phyloP scores from a whole-genome alignment of 2,797 vertebrate species.

The Novumbra hubbsi region DNA sequence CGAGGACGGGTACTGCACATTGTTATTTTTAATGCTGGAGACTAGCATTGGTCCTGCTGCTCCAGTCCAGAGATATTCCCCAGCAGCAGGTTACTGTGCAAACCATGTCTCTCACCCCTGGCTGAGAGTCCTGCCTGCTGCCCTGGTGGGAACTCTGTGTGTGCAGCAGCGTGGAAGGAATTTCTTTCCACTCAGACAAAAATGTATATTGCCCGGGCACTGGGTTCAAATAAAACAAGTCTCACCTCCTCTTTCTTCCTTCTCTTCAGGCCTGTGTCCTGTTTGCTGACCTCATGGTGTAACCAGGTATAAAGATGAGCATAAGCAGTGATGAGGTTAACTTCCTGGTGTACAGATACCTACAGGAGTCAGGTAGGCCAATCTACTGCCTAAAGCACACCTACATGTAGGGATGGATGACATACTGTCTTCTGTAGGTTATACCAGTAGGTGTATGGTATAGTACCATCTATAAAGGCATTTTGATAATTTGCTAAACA shows the following conservation, averaged over 20 bases:
- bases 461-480: too few relatives aligned
- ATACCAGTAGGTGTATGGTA: too few relatives aligned
- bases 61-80: background rate
- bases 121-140: background rate
- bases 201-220: too few relatives aligned
- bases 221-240: background rate
- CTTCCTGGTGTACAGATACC: slow-evolving; percentile 99
- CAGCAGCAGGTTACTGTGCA: background rate
- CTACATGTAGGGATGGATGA: too few relatives aligned
- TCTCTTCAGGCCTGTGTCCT: slow-evolving; percentile 86
- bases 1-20: background rate
- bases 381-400: background rate
- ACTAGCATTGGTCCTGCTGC: background rate
- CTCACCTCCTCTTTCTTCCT: background rate
- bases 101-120: slow-evolving; percentile 22
- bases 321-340: slow-evolving; percentile 99
- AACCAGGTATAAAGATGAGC: slow-evolving; percentile 99
- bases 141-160: background rate
- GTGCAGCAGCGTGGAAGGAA: background rate
- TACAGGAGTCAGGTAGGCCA: slow-evolving; percentile 94
- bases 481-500: too few relatives aligned
- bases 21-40: background rate
- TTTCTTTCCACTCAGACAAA: background rate
- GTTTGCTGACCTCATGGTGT: slow-evolving; percentile 96
- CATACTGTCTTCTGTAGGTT: background rate